These are phyloP conservation scores for Nyctibius grandis DNA, from an alignment of 2,797 vertebrate genomes.

Conservation along the genomic window DNA sequence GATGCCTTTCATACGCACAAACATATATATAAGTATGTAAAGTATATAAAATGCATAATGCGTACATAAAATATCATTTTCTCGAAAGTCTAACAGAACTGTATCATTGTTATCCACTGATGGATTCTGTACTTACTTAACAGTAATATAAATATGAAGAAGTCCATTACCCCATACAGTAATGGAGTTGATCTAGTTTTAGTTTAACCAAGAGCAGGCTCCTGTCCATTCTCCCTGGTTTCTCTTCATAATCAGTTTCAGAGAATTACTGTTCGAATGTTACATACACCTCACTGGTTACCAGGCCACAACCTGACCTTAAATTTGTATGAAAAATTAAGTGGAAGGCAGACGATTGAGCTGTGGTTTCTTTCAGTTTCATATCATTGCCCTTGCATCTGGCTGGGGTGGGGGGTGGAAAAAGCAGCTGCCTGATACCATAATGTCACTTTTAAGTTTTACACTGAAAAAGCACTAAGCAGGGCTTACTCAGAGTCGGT, in stretches of 20 bases:
- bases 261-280: conserved; percentile 54
- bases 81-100: neutral
- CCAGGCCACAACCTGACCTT: conserved; percentile 69
- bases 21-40: neutral
- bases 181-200: neutral
- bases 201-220: conserved; percentile 35
- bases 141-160: neutral
- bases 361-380: conserved; percentile 78
- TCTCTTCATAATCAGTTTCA: conserved; percentile 37
- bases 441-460: conserved; percentile 74
- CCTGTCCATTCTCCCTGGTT: neutral
- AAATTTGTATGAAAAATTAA: conserved; percentile 82
- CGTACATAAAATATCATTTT: neutral
- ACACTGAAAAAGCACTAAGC: conserved; percentile 60
- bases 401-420: neutral
- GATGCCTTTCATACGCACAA: neutral
- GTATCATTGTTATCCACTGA: neutral
- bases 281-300: conserved; percentile 49
- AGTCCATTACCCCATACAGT: neutral
- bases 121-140: neutral
- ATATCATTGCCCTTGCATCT: conserved; percentile 67
- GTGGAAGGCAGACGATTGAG: conserved; percentile 73
- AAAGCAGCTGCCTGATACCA: conserved; percentile 60
- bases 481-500: conserved; percentile 68
- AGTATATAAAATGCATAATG: neutral